These are phyloP conservation scores for Congeria kusceri DNA, from an alignment of 2,888 invertebrate genomes.

Conservation along the genomic window DNA sequence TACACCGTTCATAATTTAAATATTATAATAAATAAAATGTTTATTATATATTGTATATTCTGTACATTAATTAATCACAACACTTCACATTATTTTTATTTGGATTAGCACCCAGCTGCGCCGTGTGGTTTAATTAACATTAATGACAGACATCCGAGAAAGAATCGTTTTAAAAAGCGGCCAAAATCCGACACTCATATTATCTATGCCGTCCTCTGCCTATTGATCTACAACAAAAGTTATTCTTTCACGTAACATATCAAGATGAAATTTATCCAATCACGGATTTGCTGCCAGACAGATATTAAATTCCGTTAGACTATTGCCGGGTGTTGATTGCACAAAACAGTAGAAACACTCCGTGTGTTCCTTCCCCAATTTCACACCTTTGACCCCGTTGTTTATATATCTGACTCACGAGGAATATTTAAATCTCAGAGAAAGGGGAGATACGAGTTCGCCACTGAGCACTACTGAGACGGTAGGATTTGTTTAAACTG, in stretches of 20 bases:
- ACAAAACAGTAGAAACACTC: slow-evolving; percentile 40
- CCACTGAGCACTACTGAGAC: slow-evolving; percentile 12
- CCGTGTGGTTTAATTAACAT: slow-evolving; percentile 1
- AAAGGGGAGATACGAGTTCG: slow-evolving; percentile 42
- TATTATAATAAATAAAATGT: no score
- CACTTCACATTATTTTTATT: no score
- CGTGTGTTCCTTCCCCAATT: slow-evolving; percentile 51
- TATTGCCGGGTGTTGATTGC: slow-evolving; percentile 37
- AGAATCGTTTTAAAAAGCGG: not conserved
- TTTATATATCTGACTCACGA: slow-evolving; percentile 60
- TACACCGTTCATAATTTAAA: no score
- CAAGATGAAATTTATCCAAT: slow-evolving; percentile 55
- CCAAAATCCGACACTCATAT: slow-evolving; percentile 47
- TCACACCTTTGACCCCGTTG: slow-evolving; percentile 54
- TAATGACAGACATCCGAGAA: not conserved
- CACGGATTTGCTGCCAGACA: slow-evolving; percentile 40
- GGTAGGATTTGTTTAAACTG: slow-evolving; percentile 41
- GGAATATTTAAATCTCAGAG: slow-evolving; percentile 48
- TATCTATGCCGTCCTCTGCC: slow-evolving; percentile 49
- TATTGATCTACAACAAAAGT: slow-evolving; percentile 59
- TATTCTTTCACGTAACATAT: slow-evolving; percentile 52
- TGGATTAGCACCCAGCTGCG: not conserved
- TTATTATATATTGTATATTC: no score
- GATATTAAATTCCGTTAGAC: slow-evolving; percentile 59
- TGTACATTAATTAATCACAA: no score